Evolutionary conservation across 2,888 invertebrate genomes (phyloP), one percentile per base, ranked within the genome.

Genomic region (Metallyticus violacea): DNA sequence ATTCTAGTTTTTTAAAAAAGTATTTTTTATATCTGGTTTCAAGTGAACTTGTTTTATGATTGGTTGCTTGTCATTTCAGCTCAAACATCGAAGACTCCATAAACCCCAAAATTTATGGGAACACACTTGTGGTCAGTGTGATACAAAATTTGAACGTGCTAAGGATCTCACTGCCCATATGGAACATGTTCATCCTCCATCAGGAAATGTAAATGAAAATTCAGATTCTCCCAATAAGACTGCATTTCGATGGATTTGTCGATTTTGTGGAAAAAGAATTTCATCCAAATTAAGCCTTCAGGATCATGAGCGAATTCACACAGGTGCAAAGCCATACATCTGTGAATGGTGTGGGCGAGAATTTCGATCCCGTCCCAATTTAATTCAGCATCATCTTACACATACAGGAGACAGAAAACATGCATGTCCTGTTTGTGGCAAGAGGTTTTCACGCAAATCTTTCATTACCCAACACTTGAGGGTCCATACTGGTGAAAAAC

Each of bases 401-500:
- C 89, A 89, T 83, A 89, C 89, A 22, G 89, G 89, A 7, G 85
- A 88, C 27, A 87, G 89, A 77, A 88, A 87, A 82, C 89, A 90
- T 85, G 89, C 89, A 22, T 89, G 89, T 77, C 85, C 86, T 6
- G 88, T 89, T 26, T 89, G 89, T 86, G 89, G 89, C 27, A 89
- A 89, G 88, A 85, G 87, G 76, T 89, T 89, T 85, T 89, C 89
- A 25, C 88, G 89, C 0, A 89, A 89, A 79, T 88, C 89, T 26
- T 89, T 89, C 84, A 88, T 89, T n/a, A 88, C 86, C 26, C 88
- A 88, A 7, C 89, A 89, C 78, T 88, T 89, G 89, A 81, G 89
- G 30, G 88, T 88, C 15, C 89, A 89, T 80, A 89, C 89, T 30
- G 90, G 89, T 26, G 88, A 89, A 79, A 88, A 89, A 62, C 90